phyloP scores from a whole-genome alignment of 2,888 invertebrate genomes.

The Heliconius erato region DNA sequence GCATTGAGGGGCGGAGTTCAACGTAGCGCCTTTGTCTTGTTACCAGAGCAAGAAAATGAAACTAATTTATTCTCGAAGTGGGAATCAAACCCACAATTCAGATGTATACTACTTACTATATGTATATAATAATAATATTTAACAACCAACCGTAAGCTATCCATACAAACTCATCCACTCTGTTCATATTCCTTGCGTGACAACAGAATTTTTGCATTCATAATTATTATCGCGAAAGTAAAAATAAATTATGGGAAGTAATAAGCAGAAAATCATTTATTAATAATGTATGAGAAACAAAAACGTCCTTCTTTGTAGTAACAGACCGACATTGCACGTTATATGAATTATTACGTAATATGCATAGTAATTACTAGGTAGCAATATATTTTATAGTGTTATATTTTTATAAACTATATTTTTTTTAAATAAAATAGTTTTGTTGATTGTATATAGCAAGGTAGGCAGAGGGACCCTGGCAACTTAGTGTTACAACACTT shows the following conservation, averaged over 20 bases:
- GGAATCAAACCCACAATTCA: background rate
- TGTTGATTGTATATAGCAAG: too few relatives aligned
- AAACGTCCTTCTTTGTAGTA: conserved; percentile 21
- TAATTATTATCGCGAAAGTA: conserved; percentile 18
- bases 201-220: conserved; percentile 12
- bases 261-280: conserved; percentile 25
- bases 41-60: background rate
- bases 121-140: background rate
- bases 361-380: conserved; percentile 11
- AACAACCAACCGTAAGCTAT: background rate
- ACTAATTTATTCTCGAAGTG: too few relatives aligned
- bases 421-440: too few relatives aligned
- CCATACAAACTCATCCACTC: background rate
- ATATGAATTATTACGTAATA: conserved; percentile 27
- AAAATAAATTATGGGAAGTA: conserved; percentile 19
- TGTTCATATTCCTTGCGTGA: background rate
- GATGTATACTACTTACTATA: background rate
- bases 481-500: too few relatives aligned
- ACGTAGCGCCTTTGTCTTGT: background rate
- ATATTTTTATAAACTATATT: background rate
- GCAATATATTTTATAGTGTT: background rate
- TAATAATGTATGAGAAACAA: conserved; percentile 23
- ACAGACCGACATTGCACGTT: conserved; percentile 28
- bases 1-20: background rate
- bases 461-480: too few relatives aligned